These are phyloP conservation scores for Drosophila elegans DNA, from an alignment of 1,140 invertebrate species.

Conservation along the genomic window DNA sequence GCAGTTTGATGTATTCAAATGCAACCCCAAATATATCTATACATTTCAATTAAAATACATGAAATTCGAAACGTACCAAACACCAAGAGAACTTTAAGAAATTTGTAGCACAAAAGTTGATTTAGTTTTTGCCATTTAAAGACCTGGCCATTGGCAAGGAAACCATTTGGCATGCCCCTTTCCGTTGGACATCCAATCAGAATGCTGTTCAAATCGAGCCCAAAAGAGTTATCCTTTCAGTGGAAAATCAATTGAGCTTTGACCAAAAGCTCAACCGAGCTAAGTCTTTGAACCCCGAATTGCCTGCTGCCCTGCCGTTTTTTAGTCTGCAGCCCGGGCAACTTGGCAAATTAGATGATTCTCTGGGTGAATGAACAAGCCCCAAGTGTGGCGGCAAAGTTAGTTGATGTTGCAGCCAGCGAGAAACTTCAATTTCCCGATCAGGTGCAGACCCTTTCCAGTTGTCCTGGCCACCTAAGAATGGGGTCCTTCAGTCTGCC, in stretches of 20 bases:
- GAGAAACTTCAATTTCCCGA: constrained; percentile 51
- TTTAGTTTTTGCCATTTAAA: neutral
- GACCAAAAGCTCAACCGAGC: constrained; percentile 19
- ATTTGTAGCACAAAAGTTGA: neutral
- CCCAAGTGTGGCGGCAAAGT: constrained; percentile 68
- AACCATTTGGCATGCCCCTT: neutral
- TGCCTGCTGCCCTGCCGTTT: constrained; percentile 8
- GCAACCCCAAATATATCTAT: too few relatives aligned
- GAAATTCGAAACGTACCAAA: too few relatives aligned
- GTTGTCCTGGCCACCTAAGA: neutral
- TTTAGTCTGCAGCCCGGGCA: constrained; percentile 15
- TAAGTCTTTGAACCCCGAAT: constrained; percentile 26
- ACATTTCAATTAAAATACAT: too few relatives aligned
- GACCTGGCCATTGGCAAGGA: neutral
- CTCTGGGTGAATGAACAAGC: constrained; percentile 50
- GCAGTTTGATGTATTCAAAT: too few relatives aligned
- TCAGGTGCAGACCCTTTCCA: constrained; percentile 31
- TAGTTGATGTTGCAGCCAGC: constrained; percentile 32
- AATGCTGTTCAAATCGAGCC: constrained; percentile 21
- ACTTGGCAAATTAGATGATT: constrained; percentile 66
- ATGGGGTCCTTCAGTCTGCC: neutral
- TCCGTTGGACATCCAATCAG: constrained; percentile 20
- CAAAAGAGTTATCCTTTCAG: constrained; percentile 25
- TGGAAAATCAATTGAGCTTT: constrained; percentile 44
- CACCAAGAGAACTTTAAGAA: too few relatives aligned